Evolutionary conservation across 1,140 invertebrate species (phyloP), one percentile per base, ranked within the genome.

Genomic region (Fopius arisanus): DNA sequence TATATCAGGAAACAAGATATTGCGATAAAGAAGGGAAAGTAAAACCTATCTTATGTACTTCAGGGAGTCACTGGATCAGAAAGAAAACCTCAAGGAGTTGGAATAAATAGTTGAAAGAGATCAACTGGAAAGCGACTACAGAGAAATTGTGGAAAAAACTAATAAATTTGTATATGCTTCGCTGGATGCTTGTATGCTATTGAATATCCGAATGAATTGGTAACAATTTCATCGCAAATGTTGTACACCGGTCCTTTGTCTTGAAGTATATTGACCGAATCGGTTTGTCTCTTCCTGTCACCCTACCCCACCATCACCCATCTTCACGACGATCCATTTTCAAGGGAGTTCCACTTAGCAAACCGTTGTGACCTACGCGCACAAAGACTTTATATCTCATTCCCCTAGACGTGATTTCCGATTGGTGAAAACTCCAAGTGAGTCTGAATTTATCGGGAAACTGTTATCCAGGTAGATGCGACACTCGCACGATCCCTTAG

Each of bases 361-460:
- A 65, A 65, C 62, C 33, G 12, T 29, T 65, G 29, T 16, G 12
- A 29, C 14, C 1, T 65, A 69, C 67, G 67, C 54, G 67, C 54
- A 69, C 67, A 69, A 69, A 69, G 67, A 48, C 40, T 54, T 26
- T 29, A 31, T 14, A 16, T 21, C 28, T 31, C 62, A 59, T 59
- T 59, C 54, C 6, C 19, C 10, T 26, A 23, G 19, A 59, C 54
- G 54, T 59, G 54, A 59, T 59, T 59, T 59, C 43, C 19, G 54
- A 59, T 28, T 59, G 19, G 54, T 59, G 12, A 10, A 28, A 59
- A 28, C 3, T 21, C 54, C 23, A 23, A 23, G 54, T 7, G 54
- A 59, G 23, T 19, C 54, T 59, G 54, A 59, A 23, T 59, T 59
- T 59, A 59, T 59, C 23, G 14, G 23, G 23, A 9, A 59, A 26